A percentile compares a stretch with the other conserved stretches of the same genome.
These are phyloP conservation scores for Leptura quadrifasciata DNA, from an alignment of 2,888 invertebrate genomes.

Conservation along the genomic window DNA sequence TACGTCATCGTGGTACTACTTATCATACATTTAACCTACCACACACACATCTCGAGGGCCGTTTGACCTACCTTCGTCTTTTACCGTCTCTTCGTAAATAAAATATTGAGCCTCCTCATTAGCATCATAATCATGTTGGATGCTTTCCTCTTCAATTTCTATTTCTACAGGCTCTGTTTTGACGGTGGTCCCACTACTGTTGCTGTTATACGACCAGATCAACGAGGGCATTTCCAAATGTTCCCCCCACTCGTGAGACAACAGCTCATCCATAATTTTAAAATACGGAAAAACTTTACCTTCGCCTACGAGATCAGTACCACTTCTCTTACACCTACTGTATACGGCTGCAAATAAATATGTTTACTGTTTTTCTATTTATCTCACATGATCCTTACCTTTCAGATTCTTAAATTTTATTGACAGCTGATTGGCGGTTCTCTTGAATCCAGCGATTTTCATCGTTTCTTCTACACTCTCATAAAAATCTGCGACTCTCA, in stretches of 20 bases:
- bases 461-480: background rate
- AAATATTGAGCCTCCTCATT: background rate
- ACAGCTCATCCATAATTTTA: slow-evolving; percentile 14
- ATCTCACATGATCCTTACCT: background rate
- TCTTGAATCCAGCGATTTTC: slow-evolving; percentile 13
- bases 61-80: slow-evolving; percentile 4
- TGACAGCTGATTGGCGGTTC: slow-evolving; percentile 13
- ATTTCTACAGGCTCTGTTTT: slow-evolving; percentile 12
- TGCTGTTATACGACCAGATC: background rate
- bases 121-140: background rate
- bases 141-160: background rate
- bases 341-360: background rate
- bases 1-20: background rate
- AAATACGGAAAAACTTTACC: slow-evolving; percentile 14
- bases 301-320: background rate
- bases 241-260: background rate
- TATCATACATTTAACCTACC: background rate
- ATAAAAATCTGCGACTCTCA: slow-evolving; percentile 9
- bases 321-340: background rate
- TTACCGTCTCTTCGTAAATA: background rate
- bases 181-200: background rate
- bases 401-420: slow-evolving; percentile 24
- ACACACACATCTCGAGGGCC: slow-evolving; percentile 14
- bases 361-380: background rate
- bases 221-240: background rate